A percentile compares a stretch with the other conserved stretches of the same genome.
These are phyloP conservation scores for Forbesichthys papilliferus DNA, from an alignment of 2,113 vertebrate genomes.

Conservation along the genomic window DNA sequence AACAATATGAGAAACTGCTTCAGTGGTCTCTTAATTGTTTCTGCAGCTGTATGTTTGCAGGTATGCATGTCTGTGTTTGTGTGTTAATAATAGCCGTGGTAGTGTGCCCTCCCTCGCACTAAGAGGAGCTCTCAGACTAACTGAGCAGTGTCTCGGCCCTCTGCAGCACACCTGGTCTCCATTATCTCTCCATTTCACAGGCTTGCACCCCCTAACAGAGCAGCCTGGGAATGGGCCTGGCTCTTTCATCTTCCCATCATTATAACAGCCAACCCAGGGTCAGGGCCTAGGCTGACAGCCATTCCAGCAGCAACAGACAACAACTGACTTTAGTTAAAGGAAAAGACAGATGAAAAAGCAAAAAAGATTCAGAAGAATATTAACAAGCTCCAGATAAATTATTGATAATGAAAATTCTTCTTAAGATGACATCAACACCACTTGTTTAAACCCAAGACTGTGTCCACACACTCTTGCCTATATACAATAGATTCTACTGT, in stretches of 20 bases:
- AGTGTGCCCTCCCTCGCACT: slow-evolving; percentile 60
- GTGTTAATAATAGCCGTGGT: slow-evolving; percentile 24
- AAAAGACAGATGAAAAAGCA: slow-evolving; percentile 23
- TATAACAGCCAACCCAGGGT: slow-evolving; percentile 79
- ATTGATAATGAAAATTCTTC: slow-evolving; percentile 70
- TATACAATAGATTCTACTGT: no score
- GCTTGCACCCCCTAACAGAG: slow-evolving; percentile 76
- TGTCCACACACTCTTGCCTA: no score
- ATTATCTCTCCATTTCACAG: slow-evolving; percentile 81
- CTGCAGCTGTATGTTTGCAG: not conserved
- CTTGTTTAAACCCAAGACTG: slow-evolving; percentile 51
- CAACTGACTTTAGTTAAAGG: slow-evolving; percentile 78
- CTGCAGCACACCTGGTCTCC: slow-evolving; percentile 79
- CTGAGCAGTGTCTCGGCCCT: slow-evolving; percentile 72
- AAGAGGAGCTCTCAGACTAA: slow-evolving; percentile 74
- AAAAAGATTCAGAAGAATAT: slow-evolving; percentile 62
- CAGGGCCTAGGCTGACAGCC: slow-evolving; percentile 79
- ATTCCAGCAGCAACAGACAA: slow-evolving; percentile 75
- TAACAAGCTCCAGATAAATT: slow-evolving; percentile 76
- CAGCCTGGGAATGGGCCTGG: slow-evolving; percentile 82
- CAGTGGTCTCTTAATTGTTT: no score
- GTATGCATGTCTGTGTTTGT: slow-evolving; percentile 2
- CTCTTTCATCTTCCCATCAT: slow-evolving; percentile 85
- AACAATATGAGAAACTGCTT: no score
- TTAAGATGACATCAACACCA: slow-evolving; percentile 58